phyloP scores from a whole-genome alignment of 2,113 vertebrate species.

The Cephalopterus ornatus region DNA sequence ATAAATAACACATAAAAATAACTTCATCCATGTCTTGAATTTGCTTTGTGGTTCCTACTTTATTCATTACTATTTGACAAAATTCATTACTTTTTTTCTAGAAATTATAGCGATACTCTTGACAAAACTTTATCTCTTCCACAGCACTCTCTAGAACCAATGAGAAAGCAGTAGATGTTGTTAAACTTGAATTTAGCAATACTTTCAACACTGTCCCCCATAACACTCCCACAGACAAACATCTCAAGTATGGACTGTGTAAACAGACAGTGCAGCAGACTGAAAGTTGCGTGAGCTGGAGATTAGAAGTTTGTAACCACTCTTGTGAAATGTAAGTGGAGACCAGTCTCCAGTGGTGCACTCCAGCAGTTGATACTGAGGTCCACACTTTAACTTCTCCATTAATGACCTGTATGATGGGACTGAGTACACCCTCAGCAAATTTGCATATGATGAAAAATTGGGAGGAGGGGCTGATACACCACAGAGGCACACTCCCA shows the following conservation, averaged over 20 bases:
- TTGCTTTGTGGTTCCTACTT: not conserved
- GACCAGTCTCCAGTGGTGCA: not conserved
- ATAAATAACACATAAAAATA: not conserved
- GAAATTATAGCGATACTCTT: not conserved
- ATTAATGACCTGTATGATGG: not conserved
- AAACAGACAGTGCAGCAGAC: not conserved
- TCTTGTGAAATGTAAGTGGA: not conserved
- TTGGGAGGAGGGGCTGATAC: not conserved
- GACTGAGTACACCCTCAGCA: not conserved
- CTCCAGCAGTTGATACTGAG: fast-evolving
- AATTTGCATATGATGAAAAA: not conserved
- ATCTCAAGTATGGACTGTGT: not conserved
- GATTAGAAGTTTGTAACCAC: not conserved
- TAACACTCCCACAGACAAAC: not conserved
- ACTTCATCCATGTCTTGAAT: not conserved
- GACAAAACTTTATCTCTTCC: not conserved
- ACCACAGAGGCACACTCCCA: not conserved
- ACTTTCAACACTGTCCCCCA: not conserved
- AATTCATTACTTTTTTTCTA: not conserved
- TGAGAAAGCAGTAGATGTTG: not conserved
- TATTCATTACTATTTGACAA: not conserved
- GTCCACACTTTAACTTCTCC: not conserved
- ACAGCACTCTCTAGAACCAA: not conserved
- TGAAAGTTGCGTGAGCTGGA: not conserved
- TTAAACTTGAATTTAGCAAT: not conserved